These are phyloP conservation scores for Calephelis nemesis DNA, from an alignment of 1,140 invertebrate species.

Conservation along the genomic window DNA sequence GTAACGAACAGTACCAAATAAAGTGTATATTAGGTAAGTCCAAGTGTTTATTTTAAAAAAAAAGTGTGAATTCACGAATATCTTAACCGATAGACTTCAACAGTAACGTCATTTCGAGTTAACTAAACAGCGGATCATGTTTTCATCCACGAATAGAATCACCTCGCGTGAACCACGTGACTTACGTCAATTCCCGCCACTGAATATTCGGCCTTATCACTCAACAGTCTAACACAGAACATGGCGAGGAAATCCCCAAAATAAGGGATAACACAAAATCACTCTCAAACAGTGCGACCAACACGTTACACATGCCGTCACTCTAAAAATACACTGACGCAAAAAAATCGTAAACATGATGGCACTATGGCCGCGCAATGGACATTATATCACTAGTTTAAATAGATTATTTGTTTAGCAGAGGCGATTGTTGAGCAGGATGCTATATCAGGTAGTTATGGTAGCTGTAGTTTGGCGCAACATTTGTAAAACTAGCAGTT, in stretches of 20 bases:
- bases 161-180: slow-evolving; percentile 52
- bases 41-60: too few relatives aligned
- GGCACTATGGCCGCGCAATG: slow-evolving; percentile 60
- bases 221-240: slow-evolving; percentile 63
- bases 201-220: slow-evolving; percentile 62
- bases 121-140: too few relatives aligned
- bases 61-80: too few relatives aligned
- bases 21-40: too few relatives aligned
- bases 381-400: slow-evolving; percentile 72
- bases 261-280: slow-evolving; percentile 43
- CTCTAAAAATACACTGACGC: slow-evolving; percentile 72
- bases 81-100: too few relatives aligned
- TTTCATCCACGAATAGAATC: slow-evolving; percentile 39
- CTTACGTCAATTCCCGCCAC: slow-evolving; percentile 61
- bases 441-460: slow-evolving; percentile 45
- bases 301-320: slow-evolving; percentile 65
- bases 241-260: slow-evolving; percentile 39
- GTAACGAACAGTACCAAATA: too few relatives aligned
- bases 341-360: slow-evolving; percentile 72
- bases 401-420: slow-evolving; percentile 69
- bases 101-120: too few relatives aligned
- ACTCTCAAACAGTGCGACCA: slow-evolving; percentile 72
- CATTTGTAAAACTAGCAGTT: too few relatives aligned
- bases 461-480: slow-evolving; percentile 27
- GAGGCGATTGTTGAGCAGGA: slow-evolving; percentile 40